Conservation (phyloP, 2,113 vertebrate species). For the Acrocephalus arundinaceus region DNA sequence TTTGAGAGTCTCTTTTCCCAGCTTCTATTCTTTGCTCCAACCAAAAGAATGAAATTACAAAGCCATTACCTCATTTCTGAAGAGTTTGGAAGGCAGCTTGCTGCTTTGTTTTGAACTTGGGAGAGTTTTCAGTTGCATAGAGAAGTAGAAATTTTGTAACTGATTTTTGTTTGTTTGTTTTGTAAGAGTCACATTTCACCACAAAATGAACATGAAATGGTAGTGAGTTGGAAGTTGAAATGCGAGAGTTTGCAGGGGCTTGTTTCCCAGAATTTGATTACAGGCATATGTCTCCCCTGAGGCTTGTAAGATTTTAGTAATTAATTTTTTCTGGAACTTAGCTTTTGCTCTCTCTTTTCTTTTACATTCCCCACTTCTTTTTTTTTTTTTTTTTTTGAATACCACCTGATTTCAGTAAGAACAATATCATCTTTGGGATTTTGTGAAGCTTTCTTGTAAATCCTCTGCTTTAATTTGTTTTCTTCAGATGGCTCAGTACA, state of each 20-base stretch:
- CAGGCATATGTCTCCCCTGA: conserved; percentile 46
- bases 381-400: background rate
- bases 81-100: background rate
- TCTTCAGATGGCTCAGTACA: background rate
- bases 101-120: background rate
- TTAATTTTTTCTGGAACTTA: conserved; percentile 23
- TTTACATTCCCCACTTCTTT: background rate
- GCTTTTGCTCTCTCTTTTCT: background rate
- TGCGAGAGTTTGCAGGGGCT: conserved; percentile 26
- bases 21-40: conserved; percentile 34
- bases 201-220: conserved; percentile 22
- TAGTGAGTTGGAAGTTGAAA: conserved; percentile 43
- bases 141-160: background rate
- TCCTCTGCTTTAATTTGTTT: conserved; percentile 37
- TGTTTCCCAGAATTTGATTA: conserved; percentile 60
- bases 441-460: conserved; percentile 20
- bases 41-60: conserved; percentile 45
- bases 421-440: background rate
- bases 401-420: background rate
- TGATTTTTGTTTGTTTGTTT: conserved; percentile 41
- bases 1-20: conserved; percentile 42
- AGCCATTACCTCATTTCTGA: conserved; percentile 53
- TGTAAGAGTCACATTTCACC: background rate
- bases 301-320: conserved; percentile 40
- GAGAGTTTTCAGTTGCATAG: background rate